Base-by-base conservation (phyloP, 2,113 vertebrate species). In the Ctenodactylus gundi region DNA sequence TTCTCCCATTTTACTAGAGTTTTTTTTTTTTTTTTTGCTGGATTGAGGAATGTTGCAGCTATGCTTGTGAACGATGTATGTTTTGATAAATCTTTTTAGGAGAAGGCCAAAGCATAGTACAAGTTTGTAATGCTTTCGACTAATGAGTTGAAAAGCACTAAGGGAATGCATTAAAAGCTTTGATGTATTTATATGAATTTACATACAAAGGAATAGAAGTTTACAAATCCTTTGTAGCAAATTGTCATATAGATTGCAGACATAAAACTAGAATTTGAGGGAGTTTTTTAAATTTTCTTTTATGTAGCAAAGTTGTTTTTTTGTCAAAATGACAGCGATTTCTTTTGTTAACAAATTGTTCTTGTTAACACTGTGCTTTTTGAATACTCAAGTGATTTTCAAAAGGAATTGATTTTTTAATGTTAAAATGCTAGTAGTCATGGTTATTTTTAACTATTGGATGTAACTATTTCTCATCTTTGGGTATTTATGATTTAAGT, bases 271-370 rank as follows among this genome's bases (percentile, higher is more conserved):
- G 49, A 58, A 65, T 73, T 92, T 91, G 53, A n/a, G 0, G 1
- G n/a, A n/a, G n/a, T n/a, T n/a, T 12, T 53, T 82, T 91, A 44
- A 44, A 21, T 23, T 64, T 39, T 94, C 13, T 85, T 84, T 88
- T 57, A 39, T 60, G 15, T 72, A 88, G n/a, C 29, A 85, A 91
- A 80, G 6, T 73, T 64, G 58, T 78, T 77, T 31, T n/a, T 80
- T 21, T 80, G 51, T 55, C 44, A n/a, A 46, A 57, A 55, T 84
- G 90, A 68, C 3, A 82, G 44, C 46, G 1, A 67, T 60, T 92
- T 89, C 60, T 80, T 87, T 90, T 80, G 80, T 89, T 90, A 87
- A 62, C 13, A 72, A 84, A n/a, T 67, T 80, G 4, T 49, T n/a
- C 72, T 41, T 89, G 51, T 34, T 90, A 91, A 77, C 68, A 46